Evolutionary conservation across 2,113 vertebrate species (phyloP), one percentile per base, ranked within the genome.

Genomic region (Alosa alosa): DNA sequence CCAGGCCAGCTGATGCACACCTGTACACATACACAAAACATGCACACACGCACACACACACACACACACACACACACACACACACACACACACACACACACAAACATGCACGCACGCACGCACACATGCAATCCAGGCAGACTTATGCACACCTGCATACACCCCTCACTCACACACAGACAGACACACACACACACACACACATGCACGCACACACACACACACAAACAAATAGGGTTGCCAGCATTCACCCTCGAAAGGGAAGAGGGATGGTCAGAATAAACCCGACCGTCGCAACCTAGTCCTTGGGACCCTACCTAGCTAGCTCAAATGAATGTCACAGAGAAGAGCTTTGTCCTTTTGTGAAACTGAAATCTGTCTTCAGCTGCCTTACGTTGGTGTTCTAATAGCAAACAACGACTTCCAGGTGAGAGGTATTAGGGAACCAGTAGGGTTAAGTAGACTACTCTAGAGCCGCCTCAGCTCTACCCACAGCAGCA

Each of bases 91-190:
- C 68, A 81, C 83, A 64, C 86, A 49, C 41, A 82, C 81, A 18
- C 6, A 20, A 7, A 25, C 57, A 20, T 20, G n/a, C 22, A 6
- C 57, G 0, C 60, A 64, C 22, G 25, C 20, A 64, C 60, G 25
- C 22, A 31, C 86, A 81, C 49, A 46, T 25, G 49, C 82, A 83
- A 5, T 46, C 78, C 25, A 83, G 6, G 22, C 45, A 83, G 6
- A 47, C 81, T 5, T 0, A 9, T 22, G 22, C 22, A 20, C 22
- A 47, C 22, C 36, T 20, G 91, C 91, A 88, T 84, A 84, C 91
- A 89, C 89, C 86, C 92, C 84, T 44, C 86, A 85, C 84, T 49
- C 75, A 82, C 75, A 52, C 83, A 46, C 83, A 72, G 41, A 46
- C 46, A 86, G 81, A 52, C 60, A 84, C 45, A 81, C 60, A n/a